These are phyloP conservation scores for Onchidella celtica DNA, from an alignment of 2,888 invertebrate genomes.

Conservation along the genomic window DNA sequence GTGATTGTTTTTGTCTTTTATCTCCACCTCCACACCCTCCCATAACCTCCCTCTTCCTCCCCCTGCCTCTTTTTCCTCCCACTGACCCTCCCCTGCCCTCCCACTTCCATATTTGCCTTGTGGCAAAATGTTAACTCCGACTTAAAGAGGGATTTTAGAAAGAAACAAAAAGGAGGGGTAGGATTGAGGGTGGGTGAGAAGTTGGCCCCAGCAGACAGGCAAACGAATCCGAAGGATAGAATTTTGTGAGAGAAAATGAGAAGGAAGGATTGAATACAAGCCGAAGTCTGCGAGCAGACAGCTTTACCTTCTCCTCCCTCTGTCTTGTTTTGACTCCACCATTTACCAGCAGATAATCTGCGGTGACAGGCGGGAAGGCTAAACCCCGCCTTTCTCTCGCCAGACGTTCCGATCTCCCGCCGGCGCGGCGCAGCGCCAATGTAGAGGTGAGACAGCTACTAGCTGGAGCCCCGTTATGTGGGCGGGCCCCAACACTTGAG, in stretches of 20 bases:
- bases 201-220: background rate
- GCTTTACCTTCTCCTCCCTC: background rate
- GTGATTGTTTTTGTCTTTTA: background rate
- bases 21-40: slow-evolving; percentile 26
- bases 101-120: background rate
- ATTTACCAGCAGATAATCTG: background rate
- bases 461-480: slow-evolving; percentile 24
- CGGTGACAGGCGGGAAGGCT: background rate
- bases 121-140: background rate
- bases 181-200: background rate
- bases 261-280: too few relatives aligned
- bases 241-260: too few relatives aligned
- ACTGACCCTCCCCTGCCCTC: slow-evolving; percentile 10
- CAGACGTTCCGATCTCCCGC: background rate
- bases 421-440: background rate
- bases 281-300: too few relatives aligned
- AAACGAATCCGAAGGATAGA: too few relatives aligned
- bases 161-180: background rate
- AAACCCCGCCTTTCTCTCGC: slow-evolving; percentile 1
- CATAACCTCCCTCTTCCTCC: slow-evolving; percentile 24
- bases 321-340: background rate
- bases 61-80: slow-evolving; percentile 10
- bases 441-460: background rate
- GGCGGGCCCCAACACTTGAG: slow-evolving; percentile 28
- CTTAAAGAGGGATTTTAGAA: background rate